These are phyloP conservation scores for Zygogramma bicolorata DNA, from an alignment of 2,888 invertebrate species.

Conservation along the genomic window DNA sequence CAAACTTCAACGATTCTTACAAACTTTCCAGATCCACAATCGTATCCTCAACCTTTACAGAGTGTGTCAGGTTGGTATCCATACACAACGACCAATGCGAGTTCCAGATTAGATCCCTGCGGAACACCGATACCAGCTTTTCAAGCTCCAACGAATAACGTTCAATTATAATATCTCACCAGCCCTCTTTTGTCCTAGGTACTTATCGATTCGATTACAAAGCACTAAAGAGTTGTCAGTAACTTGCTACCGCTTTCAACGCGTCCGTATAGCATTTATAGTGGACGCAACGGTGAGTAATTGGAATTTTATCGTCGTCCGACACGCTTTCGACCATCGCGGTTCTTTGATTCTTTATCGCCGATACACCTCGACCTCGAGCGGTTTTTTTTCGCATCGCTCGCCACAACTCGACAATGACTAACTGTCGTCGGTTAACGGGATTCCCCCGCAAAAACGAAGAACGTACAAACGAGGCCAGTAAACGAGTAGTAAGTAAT, in stretches of 20 bases:
- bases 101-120: too few species aligned
- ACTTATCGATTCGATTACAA: background rate
- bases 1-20: too few species aligned
- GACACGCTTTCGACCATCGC: background rate
- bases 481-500: too few species aligned
- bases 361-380: background rate
- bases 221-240: slow-evolving; percentile 3
- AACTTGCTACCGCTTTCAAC: background rate
- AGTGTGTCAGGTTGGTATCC: too few species aligned
- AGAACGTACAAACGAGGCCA: background rate
- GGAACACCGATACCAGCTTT: background rate
- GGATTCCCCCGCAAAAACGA: background rate
- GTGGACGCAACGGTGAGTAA: background rate
- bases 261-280: background rate
- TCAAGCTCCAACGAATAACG: background rate
- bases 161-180: background rate
- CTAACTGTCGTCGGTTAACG: background rate
- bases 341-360: slow-evolving; percentile 13
- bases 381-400: background rate
- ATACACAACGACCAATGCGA: too few species aligned
- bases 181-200: background rate
- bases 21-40: too few species aligned
- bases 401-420: slow-evolving; percentile 7
- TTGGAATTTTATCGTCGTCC: background rate
- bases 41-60: too few species aligned